Conservation (phyloP, 2,888 invertebrate genomes). For the Cosmorhoe ocellata region DNA sequence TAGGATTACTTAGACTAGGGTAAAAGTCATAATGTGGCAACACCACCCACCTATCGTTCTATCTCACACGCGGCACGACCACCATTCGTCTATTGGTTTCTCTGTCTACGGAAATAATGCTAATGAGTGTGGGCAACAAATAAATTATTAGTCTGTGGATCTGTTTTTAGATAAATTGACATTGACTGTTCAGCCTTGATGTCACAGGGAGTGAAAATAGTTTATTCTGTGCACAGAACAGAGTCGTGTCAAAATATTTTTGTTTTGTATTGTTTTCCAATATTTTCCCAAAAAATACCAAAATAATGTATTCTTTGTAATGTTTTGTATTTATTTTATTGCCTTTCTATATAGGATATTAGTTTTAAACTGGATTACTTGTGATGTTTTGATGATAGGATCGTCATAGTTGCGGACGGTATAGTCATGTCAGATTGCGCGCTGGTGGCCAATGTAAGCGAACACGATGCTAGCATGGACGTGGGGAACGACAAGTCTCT, state of each 20-base stretch:
- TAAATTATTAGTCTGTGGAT: too few species aligned
- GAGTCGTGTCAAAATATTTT: slow-evolving; percentile 79
- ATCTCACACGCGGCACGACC: too few species aligned
- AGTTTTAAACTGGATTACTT: slow-evolving; percentile 43
- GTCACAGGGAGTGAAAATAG: too few species aligned
- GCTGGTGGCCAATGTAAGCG: slow-evolving; percentile 78
- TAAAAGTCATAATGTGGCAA: too few species aligned
- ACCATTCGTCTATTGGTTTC: too few species aligned
- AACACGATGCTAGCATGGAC: slow-evolving; percentile 81
- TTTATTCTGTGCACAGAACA: too few species aligned
- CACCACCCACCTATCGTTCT: too few species aligned
- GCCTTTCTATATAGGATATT: slow-evolving; percentile 38
- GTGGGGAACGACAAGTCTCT: slow-evolving; percentile 82
- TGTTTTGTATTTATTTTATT: slow-evolving; percentile 55
- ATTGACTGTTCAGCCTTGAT: too few species aligned
- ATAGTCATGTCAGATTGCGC: slow-evolving; percentile 82
- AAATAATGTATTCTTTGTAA: slow-evolving; percentile 57
- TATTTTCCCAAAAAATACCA: slow-evolving; percentile 44
- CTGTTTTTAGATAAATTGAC: too few species aligned
- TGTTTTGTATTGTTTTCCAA: slow-evolving; percentile 67
- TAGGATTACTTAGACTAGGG: too few species aligned
- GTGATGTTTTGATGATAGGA: slow-evolving; percentile 62
- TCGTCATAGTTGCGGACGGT: slow-evolving; percentile 54
- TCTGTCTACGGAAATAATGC: too few species aligned
- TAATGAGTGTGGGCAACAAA: too few species aligned